Evolutionary conservation across 2,113 vertebrate species (phyloP), one percentile per base, ranked within the genome.

Genomic region (Numida meleagris): DNA sequence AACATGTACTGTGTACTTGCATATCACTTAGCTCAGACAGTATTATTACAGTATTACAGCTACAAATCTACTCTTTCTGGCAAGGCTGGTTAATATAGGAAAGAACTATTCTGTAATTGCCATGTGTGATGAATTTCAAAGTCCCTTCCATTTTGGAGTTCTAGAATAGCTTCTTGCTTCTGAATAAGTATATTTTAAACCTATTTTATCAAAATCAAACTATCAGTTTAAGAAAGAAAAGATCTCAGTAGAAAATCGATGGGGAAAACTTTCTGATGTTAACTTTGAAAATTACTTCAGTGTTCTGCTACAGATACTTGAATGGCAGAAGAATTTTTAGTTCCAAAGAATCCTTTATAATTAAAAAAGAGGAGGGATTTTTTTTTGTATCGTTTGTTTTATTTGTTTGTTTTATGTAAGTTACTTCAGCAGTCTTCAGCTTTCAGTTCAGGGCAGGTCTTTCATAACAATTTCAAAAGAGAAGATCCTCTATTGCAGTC

Each of bases 401-500:
- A n/a, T n/a, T 58, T 34, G 33, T 34, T 40, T 40, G 14, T 40
- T 18, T 40, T 40, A 2, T 2, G 10, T 12, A 21, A 40, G 20
- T 43, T 71, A 57, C 1, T 82, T 3, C 14, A 55, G 8, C 3
- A 1, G 43, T 2, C 2, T 63, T 2, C 5, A 36, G 55, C 5
- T 34, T 78, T 77, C 42, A 63, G 6, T 45, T 9, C 10, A n/a
- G 33, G 3, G 9, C 31, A 33, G 3, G 5, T 6, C 17, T 72
- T 74, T 67, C 7, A 31, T 24, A 65, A 14, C 62, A 8, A 20
- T 77, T 91, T 89, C 29, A 59, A 74, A 75, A 45, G 65, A 62
- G 81, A 72, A 45, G 11, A 63, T 70, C 20, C 8, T 62, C 0
- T 31, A 58, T 19, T 66, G 1, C 68, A 63, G 3, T 43, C 55